Base-by-base conservation (phyloP, 2,888 invertebrate genomes). In the Monopis laevigella region DNA sequence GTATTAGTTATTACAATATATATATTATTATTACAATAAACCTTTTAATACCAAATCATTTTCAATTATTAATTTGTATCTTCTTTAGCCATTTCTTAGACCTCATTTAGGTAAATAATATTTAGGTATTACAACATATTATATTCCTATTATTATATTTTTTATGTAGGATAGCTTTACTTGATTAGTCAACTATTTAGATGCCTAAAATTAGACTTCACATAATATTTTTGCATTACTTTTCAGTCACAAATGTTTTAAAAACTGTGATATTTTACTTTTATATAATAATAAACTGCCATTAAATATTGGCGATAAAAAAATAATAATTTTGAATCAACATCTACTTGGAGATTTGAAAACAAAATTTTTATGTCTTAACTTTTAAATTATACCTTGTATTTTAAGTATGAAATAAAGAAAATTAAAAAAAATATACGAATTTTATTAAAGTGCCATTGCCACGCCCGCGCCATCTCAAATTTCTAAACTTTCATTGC, bases 221-320 rank as follows among this genome's bases (percentile, higher is more conserved):
- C 12, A 32, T 17, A 32, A 39, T 43, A 43, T 11, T 66, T 74
- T 64, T 66, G 8, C 39, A 26, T 26, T 16, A 24, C 16, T 7
- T 16, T 19, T 29, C 19, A 29, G 67, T 75, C 77, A 75, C 72
- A 75, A 72, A 66, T 70, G 71, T 74, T 69, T 74, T 71, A 72
- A 75, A 77, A 75, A 77, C 78, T 80, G 78, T 80, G 78, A 80
- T 80, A 80, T 77, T n/a, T 80, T 78, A 74, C 73, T 75, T 75
- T 75, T 74, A 75, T 62, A 64, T 39, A 65, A 64, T 64, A 24
- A 32, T 12, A 40, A 39, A 18, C 40, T 66, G 74, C 75, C 75
- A 66, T 56, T 46, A 52, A 51, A 54, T 46, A 62, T 59, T 68
- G 77, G 77, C 70, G 58, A 65, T 70, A 72, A 75, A 73, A 66